These are phyloP conservation scores for Uropetala carovei DNA, from an alignment of 2,888 invertebrate species.

Conservation along the genomic window DNA sequence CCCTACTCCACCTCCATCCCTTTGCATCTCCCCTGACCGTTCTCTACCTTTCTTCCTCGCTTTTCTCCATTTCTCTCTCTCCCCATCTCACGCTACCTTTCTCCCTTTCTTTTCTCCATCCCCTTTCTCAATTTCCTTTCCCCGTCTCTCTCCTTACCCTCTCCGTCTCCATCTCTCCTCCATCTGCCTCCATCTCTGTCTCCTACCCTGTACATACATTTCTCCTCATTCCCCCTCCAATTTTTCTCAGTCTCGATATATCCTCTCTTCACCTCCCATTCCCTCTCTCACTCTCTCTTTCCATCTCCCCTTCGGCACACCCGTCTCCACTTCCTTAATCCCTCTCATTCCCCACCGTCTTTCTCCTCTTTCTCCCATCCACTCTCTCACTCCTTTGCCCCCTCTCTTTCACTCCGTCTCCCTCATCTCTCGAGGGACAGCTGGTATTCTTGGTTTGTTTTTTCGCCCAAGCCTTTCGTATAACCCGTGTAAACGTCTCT, in stretches of 20 bases:
- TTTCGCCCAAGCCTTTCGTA: neutral
- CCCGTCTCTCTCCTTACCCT: neutral
- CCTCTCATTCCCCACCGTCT: neutral
- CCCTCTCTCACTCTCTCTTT: neutral
- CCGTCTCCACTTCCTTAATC: neutral
- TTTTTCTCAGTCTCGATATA: no score
- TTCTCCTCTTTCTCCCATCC: no score
- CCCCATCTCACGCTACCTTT: no score
- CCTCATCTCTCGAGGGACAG: neutral
- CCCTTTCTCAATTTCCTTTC: neutral
- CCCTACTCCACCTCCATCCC: no score
- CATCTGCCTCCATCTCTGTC: no score
- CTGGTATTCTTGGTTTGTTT: neutral
- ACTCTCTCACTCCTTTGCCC: neutral
- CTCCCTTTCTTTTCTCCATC: no score
- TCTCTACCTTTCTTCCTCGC: no score
- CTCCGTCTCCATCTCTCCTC: no score
- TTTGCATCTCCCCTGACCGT: no score
- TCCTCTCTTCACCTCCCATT: neutral
- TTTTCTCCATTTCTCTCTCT: no score
- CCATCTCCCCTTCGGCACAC: neutral
- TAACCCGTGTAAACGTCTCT: neutral
- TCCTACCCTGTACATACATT: no score
- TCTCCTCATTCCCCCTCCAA: no score
- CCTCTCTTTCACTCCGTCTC: neutral